These are phyloP conservation scores for Picathartes gymnocephalus DNA, from an alignment of 2,113 vertebrate genomes.

Conservation along the genomic window DNA sequence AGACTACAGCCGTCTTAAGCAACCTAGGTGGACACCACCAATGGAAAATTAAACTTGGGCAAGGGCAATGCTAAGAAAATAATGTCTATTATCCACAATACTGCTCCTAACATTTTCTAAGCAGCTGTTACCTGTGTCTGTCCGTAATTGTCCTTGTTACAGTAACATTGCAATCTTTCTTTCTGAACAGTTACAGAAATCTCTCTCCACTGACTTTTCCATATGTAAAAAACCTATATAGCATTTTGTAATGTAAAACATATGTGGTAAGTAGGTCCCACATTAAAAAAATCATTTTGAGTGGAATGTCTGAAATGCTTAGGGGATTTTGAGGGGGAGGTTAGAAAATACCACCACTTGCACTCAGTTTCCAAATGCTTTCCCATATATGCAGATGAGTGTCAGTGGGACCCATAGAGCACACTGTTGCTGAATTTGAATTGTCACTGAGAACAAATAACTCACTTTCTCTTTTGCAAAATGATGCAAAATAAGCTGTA, in stretches of 20 bases:
- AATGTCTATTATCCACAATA: background rate
- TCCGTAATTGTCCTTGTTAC: constrained; percentile 1
- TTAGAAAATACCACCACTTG: background rate
- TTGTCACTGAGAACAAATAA: background rate
- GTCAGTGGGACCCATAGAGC: background rate
- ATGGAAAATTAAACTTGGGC: background rate
- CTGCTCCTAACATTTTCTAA: constrained; percentile 36
- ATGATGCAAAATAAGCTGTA: background rate
- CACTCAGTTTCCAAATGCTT: background rate
- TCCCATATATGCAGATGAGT: background rate
- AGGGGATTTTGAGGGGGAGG: background rate
- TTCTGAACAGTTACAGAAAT: constrained; percentile 11
- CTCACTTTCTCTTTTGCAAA: constrained; percentile 39
- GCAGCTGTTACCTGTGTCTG: constrained; percentile 25
- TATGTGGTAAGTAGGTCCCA: background rate
- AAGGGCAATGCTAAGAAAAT: background rate
- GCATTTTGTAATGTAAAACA: constrained; percentile 30
- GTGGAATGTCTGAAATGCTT: background rate
- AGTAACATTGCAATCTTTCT: background rate
- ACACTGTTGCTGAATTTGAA: background rate
- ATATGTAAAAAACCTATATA: constrained; percentile 39
- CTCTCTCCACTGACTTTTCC: background rate
- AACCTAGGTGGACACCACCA: background rate
- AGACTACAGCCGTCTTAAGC: background rate
- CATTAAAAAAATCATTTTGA: constrained; percentile 9